A percentile compares a stretch with the other conserved stretches of the same genome.
phyloP scores from a whole-genome alignment of 2,113 vertebrate species.

The Loxodonta africana region DNA sequence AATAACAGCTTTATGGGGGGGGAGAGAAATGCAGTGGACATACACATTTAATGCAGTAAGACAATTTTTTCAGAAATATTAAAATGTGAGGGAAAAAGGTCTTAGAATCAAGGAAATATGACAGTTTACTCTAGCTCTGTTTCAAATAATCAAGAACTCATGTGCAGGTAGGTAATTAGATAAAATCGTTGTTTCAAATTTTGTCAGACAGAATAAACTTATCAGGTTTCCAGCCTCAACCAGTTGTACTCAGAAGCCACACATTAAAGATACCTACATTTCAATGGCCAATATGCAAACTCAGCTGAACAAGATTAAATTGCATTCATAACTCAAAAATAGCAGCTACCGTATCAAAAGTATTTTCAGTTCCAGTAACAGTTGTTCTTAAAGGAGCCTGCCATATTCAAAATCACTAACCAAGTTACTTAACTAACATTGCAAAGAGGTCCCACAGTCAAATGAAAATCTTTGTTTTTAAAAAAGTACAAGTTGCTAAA shows the following conservation, averaged over 20 bases:
- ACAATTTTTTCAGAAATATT: conserved; percentile 34
- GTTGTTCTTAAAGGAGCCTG: background rate
- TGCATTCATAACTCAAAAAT: conserved; percentile 54
- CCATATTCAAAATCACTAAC: conserved; percentile 37
- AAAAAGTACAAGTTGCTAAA: background rate
- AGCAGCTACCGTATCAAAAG: conserved; percentile 39
- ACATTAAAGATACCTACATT: conserved; percentile 35
- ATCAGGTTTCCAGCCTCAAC: conserved; percentile 12
- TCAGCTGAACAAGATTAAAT: conserved; percentile 64
- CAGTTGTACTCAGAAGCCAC: background rate
- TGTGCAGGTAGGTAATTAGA: background rate
- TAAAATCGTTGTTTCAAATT: conserved; percentile 39
- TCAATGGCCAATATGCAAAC: conserved; percentile 37
- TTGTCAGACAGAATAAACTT: conserved; percentile 22
- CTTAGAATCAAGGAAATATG: conserved; percentile 4
- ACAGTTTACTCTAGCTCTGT: conserved; percentile 38
- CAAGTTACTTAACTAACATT: conserved; percentile 27
- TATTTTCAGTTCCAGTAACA: conserved; percentile 32
- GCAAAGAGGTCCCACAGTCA: background rate
- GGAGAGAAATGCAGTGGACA: background rate
- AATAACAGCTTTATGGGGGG: background rate
- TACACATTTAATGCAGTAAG: conserved; percentile 29
- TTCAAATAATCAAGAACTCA: conserved; percentile 14
- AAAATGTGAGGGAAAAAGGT: conserved; percentile 5
- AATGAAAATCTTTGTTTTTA: conserved; percentile 9